A percentile compares a stretch with the other conserved stretches of the same genome.
These are phyloP conservation scores for Tetrao urogallus DNA, from an alignment of 2,113 vertebrate genomes.

Conservation along the genomic window DNA sequence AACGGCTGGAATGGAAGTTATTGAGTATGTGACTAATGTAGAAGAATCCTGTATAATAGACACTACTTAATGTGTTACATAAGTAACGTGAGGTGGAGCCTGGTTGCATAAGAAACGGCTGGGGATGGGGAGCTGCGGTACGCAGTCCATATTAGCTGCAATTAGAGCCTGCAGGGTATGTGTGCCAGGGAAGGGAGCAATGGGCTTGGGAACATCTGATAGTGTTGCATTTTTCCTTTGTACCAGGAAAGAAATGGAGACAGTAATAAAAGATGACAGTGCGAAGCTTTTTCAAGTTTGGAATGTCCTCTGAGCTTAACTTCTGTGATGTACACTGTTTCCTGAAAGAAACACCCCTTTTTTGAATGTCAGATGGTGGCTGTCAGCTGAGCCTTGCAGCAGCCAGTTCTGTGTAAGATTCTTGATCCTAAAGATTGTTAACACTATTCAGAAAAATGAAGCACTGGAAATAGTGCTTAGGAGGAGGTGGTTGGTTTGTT, in stretches of 20 bases:
- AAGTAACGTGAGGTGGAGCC: constrained; percentile 29
- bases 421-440: background rate
- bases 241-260: background rate
- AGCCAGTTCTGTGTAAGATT: background rate
- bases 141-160: constrained; percentile 14
- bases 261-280: background rate
- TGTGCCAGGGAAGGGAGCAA: background rate
- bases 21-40: background rate
- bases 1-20: constrained; percentile 2
- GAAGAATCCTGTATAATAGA: constrained; percentile 22
- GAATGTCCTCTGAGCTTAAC: background rate
- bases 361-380: background rate
- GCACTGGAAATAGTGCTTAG: background rate
- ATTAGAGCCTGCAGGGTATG: background rate
- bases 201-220: background rate
- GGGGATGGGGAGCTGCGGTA: constrained; percentile 4
- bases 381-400: background rate
- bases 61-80: constrained; percentile 25
- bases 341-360: background rate
- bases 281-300: background rate
- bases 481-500: background rate
- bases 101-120: constrained; percentile 35
- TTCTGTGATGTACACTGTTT: background rate
- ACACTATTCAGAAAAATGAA: background rate
- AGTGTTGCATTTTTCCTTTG: background rate